Evolutionary conservation across 2,888 invertebrate species (phyloP), one percentile per base, ranked within the genome.

Genomic region (Dryobotodes eremita): DNA sequence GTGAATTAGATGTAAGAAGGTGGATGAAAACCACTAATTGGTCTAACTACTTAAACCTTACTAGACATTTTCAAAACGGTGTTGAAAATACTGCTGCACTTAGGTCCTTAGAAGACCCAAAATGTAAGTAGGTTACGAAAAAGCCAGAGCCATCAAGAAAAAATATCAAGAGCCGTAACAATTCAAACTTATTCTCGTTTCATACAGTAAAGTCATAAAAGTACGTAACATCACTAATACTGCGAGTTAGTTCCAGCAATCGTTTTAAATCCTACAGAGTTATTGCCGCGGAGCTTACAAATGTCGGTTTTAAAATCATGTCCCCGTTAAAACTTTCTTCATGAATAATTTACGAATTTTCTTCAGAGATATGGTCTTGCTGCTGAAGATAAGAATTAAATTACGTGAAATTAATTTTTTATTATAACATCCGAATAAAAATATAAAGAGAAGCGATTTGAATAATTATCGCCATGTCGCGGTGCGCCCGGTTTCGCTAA

Each of bases 321-420:
- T 95, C 95, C 94, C 95, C 92, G 95, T 95, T 96, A 95, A 96
- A 96, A 96, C 95, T 96, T 96, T 95, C 92, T 94, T 96, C 96
- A 96, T 96, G 96, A 96, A 96, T 96, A 96, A 96, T 96, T 96
- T 96, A 96, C 95, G 91, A 95, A 96, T 95, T 94, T 95, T 95
- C 94, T 95, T 95, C 95, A 91, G 93, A 95, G 96, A 96, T 96
- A 96, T 96, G 95, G 94, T 95, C 95, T 95, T 94, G 95, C 94
- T 90, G 93, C 93, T 88, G 93, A 92, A 95, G 96, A 96, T 96
- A 96, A 96, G 96, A 95, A 95, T 95, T 94, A 95, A 96, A 95
- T 95, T 96, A 95, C 93, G 94, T 88, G 89, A 94, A 95, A 96
- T 95, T 95, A 94, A 94, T 90, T 95, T 95, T 95, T 95, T 95